These are phyloP conservation scores for Clanis bilineata DNA, from an alignment of 2,888 invertebrate species.

Conservation along the genomic window DNA sequence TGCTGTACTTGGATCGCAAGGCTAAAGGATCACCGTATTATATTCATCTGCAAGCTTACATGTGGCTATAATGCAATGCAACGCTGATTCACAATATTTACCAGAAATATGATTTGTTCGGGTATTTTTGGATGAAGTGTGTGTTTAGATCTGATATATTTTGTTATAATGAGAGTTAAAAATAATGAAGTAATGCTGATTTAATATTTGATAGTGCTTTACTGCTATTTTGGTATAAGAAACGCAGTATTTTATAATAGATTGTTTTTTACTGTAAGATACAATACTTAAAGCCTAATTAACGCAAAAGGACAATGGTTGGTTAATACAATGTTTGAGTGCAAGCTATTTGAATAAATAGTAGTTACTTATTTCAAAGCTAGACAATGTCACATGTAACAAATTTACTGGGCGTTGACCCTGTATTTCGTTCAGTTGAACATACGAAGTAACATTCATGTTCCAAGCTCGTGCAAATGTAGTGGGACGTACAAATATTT, in stretches of 20 bases:
- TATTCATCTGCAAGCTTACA: conserved; percentile 33
- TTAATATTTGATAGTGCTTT: background rate
- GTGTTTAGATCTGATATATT: background rate
- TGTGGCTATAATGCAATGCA: background rate
- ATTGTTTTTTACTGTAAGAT: background rate
- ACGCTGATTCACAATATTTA: conserved; percentile 15
- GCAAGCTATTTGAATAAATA: background rate
- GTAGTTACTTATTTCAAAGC: background rate
- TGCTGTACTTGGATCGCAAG: conserved; percentile 34
- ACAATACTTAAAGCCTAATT: too few species aligned
- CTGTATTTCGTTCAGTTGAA: background rate
- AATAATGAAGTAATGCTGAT: background rate
- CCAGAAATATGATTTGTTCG: background rate
- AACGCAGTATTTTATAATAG: too few species aligned
- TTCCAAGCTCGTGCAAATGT: background rate
- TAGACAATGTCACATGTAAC: background rate
- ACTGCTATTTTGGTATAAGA: too few species aligned
- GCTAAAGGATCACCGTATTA: conserved; percentile 35
- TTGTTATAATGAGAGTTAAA: background rate
- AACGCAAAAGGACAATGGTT: background rate
- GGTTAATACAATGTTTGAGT: background rate
- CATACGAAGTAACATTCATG: background rate
- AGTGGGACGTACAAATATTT: background rate
- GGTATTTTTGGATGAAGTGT: background rate
- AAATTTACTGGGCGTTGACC: background rate